These are phyloP conservation scores for Pristiophorus japonicus DNA, from an alignment of 2,113 vertebrate genomes.

Conservation along the genomic window DNA sequence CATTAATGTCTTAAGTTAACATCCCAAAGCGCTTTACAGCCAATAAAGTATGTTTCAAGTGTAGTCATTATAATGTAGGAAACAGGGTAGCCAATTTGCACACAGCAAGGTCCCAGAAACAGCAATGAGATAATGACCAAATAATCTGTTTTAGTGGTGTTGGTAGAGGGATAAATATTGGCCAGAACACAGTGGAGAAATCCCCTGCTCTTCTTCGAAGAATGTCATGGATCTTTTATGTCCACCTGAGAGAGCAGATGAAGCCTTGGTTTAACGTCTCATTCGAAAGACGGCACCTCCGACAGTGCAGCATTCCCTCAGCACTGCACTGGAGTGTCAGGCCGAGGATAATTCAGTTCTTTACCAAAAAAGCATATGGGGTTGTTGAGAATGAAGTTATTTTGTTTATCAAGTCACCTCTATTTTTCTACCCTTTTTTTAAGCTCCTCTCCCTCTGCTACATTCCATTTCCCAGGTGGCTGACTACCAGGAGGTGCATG, in stretches of 20 bases:
- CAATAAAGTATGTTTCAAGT: neutral
- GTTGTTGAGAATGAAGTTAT: neutral
- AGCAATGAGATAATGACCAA: neutral
- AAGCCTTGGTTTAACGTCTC: neutral
- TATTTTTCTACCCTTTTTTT: neutral
- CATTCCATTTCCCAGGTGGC: neutral
- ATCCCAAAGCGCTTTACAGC: no score
- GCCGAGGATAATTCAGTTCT: neutral
- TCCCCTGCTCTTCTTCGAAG: neutral
- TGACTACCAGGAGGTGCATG: neutral
- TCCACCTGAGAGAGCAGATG: neutral
- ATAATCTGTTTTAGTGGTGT: neutral
- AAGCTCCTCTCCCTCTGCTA: neutral
- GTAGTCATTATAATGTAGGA: neutral
- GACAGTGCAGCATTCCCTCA: neutral
- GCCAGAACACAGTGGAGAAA: neutral
- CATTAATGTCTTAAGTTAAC: neutral
- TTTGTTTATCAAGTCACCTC: neutral
- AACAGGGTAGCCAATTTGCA: neutral
- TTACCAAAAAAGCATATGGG: neutral
- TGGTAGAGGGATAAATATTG: neutral
- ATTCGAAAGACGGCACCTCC: neutral
- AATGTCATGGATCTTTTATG: neutral
- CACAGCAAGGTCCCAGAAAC: neutral
- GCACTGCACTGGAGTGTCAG: no score